Evolutionary conservation across 2,888 invertebrate species (phyloP), one percentile per base, ranked within the genome.

Genomic region (Alloscopus bannaensis): DNA sequence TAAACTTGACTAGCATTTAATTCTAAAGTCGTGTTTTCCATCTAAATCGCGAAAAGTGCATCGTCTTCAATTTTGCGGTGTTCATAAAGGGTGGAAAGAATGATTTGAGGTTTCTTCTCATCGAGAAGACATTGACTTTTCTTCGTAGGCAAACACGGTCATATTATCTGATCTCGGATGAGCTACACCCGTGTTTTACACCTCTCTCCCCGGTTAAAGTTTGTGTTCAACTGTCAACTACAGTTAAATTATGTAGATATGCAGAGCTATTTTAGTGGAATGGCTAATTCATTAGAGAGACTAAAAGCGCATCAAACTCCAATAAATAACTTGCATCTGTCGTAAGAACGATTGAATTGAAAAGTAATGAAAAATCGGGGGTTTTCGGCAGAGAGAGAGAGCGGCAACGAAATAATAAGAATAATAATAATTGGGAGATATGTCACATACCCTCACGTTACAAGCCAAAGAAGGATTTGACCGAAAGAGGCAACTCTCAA

Each of bases 401-500:
- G 42, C 60, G n/a, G n/a, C n/a, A 3, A 20, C 20, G 6, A 22
- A 22, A 52, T 16, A 47, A 47, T 13, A 18, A 47, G n/a, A 71
- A 71, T 60, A 47, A 36, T 52, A 62, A 71, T 73, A 62, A 66
- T 45, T 50, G 50, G 69, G 64, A 64, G 69, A 69, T 36, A 62
- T 69, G 77, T 77, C 69, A 62, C 69, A 76, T 45, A 50, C 40
- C 31, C 31, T 1, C n/a, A 50, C 16, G 20, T 55, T 29, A 31
- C 50, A 26, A 18, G 50, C 77, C 77, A 77, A 64, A 77, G 55
- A 77, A 29, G 77, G 77, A 20, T 24, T 52, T 68, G 62, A 47
- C 77, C 77, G 77, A 77, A 77, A 77, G 24, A 55, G 69, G 77
- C 62, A 77, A 70, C 52, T 40, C 76, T 66, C 68, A 68, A 76